These are phyloP conservation scores for Ochropleura leucogaster DNA, from an alignment of 2,888 invertebrate species.

Conservation along the genomic window DNA sequence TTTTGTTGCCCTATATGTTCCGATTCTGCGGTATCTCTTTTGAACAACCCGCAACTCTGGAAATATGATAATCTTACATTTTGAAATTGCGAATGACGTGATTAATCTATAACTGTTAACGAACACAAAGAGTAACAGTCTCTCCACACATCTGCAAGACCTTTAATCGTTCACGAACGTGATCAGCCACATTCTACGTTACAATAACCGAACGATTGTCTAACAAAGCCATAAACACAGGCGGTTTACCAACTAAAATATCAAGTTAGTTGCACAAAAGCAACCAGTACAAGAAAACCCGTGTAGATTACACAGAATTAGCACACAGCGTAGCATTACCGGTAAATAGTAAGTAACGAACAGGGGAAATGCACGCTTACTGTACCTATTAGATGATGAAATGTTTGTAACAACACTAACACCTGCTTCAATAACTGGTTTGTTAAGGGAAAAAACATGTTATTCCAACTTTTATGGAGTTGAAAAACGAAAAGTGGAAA, in stretches of 20 bases:
- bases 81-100: background rate
- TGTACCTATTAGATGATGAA: slow-evolving; percentile 62
- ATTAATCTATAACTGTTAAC: background rate
- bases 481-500: slow-evolving; percentile 54
- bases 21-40: too few relatives aligned
- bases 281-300: slow-evolving; percentile 64
- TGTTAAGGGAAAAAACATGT: slow-evolving; percentile 43
- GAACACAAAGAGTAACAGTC: slow-evolving; percentile 3
- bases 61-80: too few relatives aligned
- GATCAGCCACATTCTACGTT: slow-evolving; percentile 53
- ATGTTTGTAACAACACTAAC: slow-evolving; percentile 55
- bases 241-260: slow-evolving; percentile 64
- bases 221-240: slow-evolving; percentile 59
- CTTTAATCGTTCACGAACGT: slow-evolving; percentile 58
- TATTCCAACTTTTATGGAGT: slow-evolving; percentile 45
- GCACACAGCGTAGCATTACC: slow-evolving; percentile 64
- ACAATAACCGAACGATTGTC: slow-evolving; percentile 53
- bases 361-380: slow-evolving; percentile 63
- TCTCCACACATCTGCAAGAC: slow-evolving; percentile 29
- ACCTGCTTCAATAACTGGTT: slow-evolving; percentile 57
- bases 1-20: too few relatives aligned
- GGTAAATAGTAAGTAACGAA: slow-evolving; percentile 66
- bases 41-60: too few relatives aligned
- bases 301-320: slow-evolving; percentile 65
- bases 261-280: slow-evolving; percentile 69